Evolutionary conservation across 2,888 invertebrate genomes (phyloP), one percentile per base, ranked within the genome.

Genomic region (Watsonalla binaria): DNA sequence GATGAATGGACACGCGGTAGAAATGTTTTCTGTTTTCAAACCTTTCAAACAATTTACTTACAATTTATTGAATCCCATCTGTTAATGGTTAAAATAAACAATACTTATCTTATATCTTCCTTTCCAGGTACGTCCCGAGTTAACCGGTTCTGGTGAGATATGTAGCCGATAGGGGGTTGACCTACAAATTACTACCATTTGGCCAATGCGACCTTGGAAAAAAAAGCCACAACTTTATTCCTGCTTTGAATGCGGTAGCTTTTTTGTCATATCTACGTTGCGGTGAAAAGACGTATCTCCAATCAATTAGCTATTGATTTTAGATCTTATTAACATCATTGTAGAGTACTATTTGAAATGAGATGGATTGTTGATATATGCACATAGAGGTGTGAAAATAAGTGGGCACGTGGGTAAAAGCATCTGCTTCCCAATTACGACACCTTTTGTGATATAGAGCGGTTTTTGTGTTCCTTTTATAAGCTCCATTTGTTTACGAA

Each of bases 111-210:
- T 65, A n/a, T n/a, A n/a, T n/a, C n/a, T 63, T 66, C 65, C 72
- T 62, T 78, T 76, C 13, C 73, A 78, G 78, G 78, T 78, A 70
- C 64, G 70, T 58, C 52, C 37, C 37, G 35, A n/a, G 14, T 15
- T 13, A 13, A 35, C 24, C 46, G 42, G 24, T 7, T 49, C 9
- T 46, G 37, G 49, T 45, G 46, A 54, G 51, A 50, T 52, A 50
- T 56, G 14, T 46, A 52, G 45, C 33, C 8, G 15, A 9, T 45
- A 45, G 24, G 42, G 24, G 46, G 15, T 35, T 66, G 63, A 66
- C 65, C 66, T 52, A 63, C 57, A 57, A 57, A 54, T 53, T 54
- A 52, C 52, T 57, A 50, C 49, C 52, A 55, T 51, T 52, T 59
- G 55, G 60, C 58, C 56, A 62, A 54, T 51, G 51, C 65, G 66